Conservation (phyloP, 2,888 invertebrate genomes). For the Ptilodon capucinus region DNA sequence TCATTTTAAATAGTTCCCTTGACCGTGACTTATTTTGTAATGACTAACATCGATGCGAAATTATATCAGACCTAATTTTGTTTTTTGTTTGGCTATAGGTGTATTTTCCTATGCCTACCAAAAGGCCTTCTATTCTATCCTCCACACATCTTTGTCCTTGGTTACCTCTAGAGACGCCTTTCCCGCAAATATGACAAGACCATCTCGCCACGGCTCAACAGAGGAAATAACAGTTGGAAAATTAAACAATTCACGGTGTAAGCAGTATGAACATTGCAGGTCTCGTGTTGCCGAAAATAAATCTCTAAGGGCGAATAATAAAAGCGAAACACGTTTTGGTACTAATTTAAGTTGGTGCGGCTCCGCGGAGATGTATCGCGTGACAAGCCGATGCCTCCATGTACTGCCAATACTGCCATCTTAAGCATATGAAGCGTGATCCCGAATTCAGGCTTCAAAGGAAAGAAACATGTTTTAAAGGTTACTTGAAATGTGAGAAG, state of each 20-base stretch:
- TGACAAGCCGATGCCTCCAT: conserved; percentile 4
- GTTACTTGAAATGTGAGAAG: too few relatives aligned
- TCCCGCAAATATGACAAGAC: too few relatives aligned
- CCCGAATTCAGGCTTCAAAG: not conserved
- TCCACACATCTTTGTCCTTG: too few relatives aligned
- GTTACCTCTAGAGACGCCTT: too few relatives aligned
- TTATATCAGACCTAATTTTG: too few relatives aligned
- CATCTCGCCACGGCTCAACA: not conserved
- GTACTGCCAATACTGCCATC: conserved; percentile 5
- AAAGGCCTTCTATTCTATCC: too few relatives aligned
- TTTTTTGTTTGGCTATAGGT: too few relatives aligned
- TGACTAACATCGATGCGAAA: too few relatives aligned
- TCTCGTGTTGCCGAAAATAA: conserved; percentile 40
- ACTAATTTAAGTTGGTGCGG: conserved; percentile 61
- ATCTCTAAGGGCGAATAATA: conserved; percentile 48
- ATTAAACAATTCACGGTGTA: not conserved
- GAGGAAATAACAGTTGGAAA: not conserved
- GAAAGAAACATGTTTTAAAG: too few relatives aligned
- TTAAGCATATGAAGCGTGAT: conserved; percentile 9
- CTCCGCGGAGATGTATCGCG: conserved; percentile 31
- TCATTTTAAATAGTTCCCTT: too few relatives aligned
- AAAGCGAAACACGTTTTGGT: conserved; percentile 61
- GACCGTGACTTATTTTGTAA: too few relatives aligned
- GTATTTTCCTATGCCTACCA: too few relatives aligned
- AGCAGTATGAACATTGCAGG: not conserved